Percentiles rank a stretch among this genome's conserved stretches.
Evolutionary conservation across 2,113 vertebrate genomes (phyloP).

Genomic region (Sinosuthora webbiana): DNA sequence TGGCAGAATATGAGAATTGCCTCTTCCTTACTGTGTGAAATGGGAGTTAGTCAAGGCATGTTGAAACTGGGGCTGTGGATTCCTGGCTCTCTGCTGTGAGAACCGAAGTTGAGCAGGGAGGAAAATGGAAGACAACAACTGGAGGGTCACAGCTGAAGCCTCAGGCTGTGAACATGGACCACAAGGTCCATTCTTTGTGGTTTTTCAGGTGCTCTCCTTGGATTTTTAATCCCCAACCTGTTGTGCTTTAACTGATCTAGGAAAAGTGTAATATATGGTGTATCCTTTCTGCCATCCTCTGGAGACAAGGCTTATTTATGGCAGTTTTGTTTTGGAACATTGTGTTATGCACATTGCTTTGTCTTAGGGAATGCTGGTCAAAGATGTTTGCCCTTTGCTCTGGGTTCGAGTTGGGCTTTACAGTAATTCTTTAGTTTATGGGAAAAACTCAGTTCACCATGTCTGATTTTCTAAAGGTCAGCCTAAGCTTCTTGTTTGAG

Average conservation of each 20-base stretch:
- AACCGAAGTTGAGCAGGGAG: background rate
- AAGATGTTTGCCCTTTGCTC: background rate
- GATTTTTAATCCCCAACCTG: background rate
- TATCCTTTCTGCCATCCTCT: background rate
- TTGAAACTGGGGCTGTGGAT: background rate
- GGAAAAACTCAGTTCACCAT: background rate
- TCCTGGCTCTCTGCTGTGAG: background rate
- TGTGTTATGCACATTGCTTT: background rate
- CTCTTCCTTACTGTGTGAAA: background rate
- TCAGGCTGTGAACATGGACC: background rate
- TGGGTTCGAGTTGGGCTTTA: background rate
- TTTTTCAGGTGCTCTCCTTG: background rate
- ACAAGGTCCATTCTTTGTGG: background rate
- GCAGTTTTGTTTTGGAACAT: slow-evolving; percentile 18
- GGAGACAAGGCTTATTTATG: background rate
- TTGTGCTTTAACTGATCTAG: background rate
- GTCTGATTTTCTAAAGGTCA: background rate
- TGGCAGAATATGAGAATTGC: background rate
- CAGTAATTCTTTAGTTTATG: background rate
- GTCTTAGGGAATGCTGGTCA: background rate
- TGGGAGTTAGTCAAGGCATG: background rate
- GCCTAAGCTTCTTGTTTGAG: background rate
- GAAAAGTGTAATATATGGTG: background rate
- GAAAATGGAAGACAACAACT: background rate
- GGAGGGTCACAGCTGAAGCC: background rate